phyloP scores from a whole-genome alignment of 2,113 vertebrate genomes.

The Pleuronectes platessa region DNA sequence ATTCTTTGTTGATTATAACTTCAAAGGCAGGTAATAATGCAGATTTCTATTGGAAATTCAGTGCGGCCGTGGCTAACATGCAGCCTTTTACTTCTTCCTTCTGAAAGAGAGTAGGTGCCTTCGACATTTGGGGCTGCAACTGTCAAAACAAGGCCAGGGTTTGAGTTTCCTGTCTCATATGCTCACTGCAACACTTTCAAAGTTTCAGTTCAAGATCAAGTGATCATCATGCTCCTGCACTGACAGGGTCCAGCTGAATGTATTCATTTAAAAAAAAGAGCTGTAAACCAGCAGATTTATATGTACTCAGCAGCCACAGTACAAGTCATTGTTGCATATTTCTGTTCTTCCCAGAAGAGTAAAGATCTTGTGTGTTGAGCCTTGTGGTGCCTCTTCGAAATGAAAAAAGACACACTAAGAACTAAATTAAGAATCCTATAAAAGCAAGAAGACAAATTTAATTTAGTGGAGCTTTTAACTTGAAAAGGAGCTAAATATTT shows the following conservation, averaged over 20 bases:
- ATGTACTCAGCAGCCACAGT: too few relatives aligned
- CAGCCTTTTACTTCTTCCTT: slow-evolving; percentile 45
- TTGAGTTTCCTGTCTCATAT: slow-evolving; percentile 57
- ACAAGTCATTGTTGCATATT: background rate
- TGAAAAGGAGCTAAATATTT: background rate
- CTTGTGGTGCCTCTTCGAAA: background rate
- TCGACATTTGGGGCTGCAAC: slow-evolving; percentile 56
- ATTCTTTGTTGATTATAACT: background rate
- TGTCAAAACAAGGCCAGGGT: slow-evolving; percentile 64
- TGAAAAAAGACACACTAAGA: background rate
- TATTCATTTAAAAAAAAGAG: slow-evolving; percentile 11
- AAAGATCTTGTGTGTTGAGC: background rate
- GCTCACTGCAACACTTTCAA: slow-evolving; percentile 45
- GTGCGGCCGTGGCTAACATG: background rate
- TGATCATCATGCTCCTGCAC: background rate
- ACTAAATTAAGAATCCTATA: background rate
- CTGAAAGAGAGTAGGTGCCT: slow-evolving; percentile 26
- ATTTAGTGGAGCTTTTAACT: background rate
- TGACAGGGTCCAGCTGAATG: background rate
- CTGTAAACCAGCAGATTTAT: background rate
- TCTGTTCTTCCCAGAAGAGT: background rate
- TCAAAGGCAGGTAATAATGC: background rate
- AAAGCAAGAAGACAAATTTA: background rate
- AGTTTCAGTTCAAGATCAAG: slow-evolving; percentile 37
- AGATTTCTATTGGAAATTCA: slow-evolving; percentile 12